A percentile compares a stretch with the other conserved stretches of the same genome.
phyloP scores from a whole-genome alignment of 2,113 vertebrate species.

The Dicrurus megarhynchus region DNA sequence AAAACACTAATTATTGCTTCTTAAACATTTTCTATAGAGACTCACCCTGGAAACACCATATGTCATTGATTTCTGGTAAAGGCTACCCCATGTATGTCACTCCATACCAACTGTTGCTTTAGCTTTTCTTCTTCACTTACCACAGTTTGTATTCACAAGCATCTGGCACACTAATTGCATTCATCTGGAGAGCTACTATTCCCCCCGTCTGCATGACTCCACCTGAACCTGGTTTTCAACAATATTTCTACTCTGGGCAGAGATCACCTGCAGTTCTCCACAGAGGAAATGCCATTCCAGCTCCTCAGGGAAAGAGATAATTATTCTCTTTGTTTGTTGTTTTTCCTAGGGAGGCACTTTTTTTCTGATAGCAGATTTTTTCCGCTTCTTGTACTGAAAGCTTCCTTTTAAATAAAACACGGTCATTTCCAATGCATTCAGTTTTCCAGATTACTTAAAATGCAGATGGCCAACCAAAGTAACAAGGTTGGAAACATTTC shows the following conservation, averaged over 20 bases:
- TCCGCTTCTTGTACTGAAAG: fast-evolving
- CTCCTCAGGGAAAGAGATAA: not conserved
- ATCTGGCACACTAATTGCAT: not conserved
- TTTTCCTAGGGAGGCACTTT: not conserved
- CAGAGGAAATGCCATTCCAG: not conserved
- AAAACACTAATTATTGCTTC: not conserved
- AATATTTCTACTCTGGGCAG: not conserved
- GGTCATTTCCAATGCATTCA: not conserved
- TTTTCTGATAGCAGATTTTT: not conserved
- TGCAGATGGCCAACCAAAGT: not conserved
- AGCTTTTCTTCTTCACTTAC: not conserved
- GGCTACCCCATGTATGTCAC: not conserved
- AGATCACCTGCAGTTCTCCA: not conserved
- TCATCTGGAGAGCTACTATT: not conserved
- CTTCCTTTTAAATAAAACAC: not conserved
- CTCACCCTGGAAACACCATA: not conserved
- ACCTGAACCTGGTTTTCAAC: not conserved
- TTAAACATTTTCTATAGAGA: not conserved
- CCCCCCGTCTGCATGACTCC: not conserved
- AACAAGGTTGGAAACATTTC: not conserved
- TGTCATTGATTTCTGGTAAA: not conserved
- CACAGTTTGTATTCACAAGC: not conserved
- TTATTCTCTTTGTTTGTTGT: not conserved
- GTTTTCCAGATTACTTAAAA: not conserved
- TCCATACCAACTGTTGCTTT: not conserved